These are phyloP conservation scores for Parotia lawesii DNA, from an alignment of 2,113 vertebrate species.

Conservation along the genomic window DNA sequence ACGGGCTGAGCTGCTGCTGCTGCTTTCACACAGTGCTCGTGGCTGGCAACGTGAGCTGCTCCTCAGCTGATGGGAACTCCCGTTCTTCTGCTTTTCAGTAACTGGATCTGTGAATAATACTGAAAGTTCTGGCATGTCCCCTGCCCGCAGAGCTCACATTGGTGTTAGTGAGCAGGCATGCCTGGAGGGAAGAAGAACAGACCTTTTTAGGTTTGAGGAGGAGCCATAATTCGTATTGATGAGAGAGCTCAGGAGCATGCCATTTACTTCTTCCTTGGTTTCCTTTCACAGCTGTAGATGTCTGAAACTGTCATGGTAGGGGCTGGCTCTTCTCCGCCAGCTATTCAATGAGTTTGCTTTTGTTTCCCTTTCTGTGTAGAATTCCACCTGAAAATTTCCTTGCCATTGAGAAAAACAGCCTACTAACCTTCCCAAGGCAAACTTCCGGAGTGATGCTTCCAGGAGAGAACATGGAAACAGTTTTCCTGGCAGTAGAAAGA, in stretches of 20 bases:
- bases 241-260: neutral
- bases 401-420: neutral
- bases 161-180: neutral
- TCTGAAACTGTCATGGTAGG: neutral
- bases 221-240: neutral
- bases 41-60: fast-evolving
- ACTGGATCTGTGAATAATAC: neutral
- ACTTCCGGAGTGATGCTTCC: neutral
- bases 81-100: neutral
- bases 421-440: neutral
- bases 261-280: neutral
- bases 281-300: neutral
- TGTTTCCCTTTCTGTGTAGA: neutral
- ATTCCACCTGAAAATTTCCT: neutral
- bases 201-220: neutral
- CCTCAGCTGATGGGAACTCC: neutral
- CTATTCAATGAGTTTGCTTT: neutral
- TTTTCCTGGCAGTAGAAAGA: neutral
- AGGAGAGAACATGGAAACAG: neutral
- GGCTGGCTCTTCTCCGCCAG: neutral
- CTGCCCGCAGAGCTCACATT: fast-evolving
- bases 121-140: neutral
- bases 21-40: fast-evolving
- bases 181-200: neutral
- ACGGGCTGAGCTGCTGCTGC: fast-evolving